Evolutionary conservation across 2,113 vertebrate species (phyloP).

Genomic region (Istiophorus platypterus): DNA sequence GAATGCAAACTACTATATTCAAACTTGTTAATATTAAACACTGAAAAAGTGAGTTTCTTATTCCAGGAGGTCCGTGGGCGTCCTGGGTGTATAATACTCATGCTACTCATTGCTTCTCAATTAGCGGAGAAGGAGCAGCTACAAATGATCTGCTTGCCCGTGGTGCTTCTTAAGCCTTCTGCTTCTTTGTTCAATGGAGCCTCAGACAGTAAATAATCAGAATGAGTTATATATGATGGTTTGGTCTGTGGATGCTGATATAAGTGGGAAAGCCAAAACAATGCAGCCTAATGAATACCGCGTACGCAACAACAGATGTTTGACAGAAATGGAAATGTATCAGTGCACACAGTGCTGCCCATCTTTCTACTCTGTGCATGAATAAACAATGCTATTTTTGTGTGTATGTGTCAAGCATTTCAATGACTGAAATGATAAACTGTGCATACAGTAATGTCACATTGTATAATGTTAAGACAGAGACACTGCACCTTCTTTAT

Average conservation of each 20-base stretch:
- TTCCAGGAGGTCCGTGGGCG: conserved; percentile 41
- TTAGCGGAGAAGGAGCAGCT: conserved; percentile 43
- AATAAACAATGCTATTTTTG: conserved; percentile 36
- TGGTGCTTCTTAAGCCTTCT: conserved; percentile 33
- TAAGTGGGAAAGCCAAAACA: conserved; percentile 51
- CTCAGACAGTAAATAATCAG: conserved; percentile 62
- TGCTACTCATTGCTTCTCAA: conserved; percentile 60
- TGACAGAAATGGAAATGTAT: conserved; percentile 59
- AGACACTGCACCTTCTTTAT: conserved; percentile 11
- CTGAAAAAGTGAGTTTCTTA: conserved; percentile 34
- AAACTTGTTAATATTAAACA: conserved; percentile 51
- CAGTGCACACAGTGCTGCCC: conserved; percentile 35
- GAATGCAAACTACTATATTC: conserved; percentile 38
- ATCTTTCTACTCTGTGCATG: conserved; percentile 44
- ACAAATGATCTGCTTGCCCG: conserved; percentile 43
- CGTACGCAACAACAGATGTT: conserved; percentile 50
- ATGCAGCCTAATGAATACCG: conserved; percentile 58
- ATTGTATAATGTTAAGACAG: conserved; percentile 16
- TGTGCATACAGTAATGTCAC: conserved; percentile 12
- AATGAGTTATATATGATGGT: conserved; percentile 54
- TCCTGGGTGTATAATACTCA: conserved; percentile 45
- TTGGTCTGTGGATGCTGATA: conserved; percentile 49
- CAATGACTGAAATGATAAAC: conserved; percentile 51
- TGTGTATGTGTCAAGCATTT: conserved; percentile 19
- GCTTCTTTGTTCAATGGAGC: conserved; percentile 28